These are phyloP conservation scores for Azorinus chamasolen DNA, from an alignment of 2,888 invertebrate species.

Conservation along the genomic window DNA sequence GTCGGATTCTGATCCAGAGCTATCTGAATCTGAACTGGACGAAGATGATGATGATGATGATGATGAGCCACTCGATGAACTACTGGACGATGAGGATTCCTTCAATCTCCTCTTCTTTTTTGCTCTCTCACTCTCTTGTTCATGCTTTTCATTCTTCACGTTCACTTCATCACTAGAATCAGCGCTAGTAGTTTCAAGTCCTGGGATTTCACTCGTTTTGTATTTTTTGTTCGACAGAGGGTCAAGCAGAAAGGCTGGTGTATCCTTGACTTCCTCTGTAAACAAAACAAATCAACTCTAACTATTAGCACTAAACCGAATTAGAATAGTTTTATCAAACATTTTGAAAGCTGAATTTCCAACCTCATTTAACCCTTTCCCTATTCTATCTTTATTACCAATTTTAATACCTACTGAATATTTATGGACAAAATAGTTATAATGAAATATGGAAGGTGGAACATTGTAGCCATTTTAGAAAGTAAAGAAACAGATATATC, in stretches of 20 bases:
- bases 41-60: constrained; percentile 63
- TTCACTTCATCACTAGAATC: constrained; percentile 21
- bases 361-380: too few relatives aligned
- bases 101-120: constrained; percentile 37
- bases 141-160: constrained; percentile 26
- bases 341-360: not conserved
- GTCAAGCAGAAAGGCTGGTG: constrained; percentile 73
- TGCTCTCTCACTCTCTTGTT: constrained; percentile 15
- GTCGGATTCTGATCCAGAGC: constrained; percentile 14
- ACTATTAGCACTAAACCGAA: too few relatives aligned
- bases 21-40: constrained; percentile 61
- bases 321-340: too few relatives aligned
- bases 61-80: constrained; percentile 66
- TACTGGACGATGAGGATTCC: constrained; percentile 45
- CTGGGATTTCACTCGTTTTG: constrained; percentile 72
- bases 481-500: too few relatives aligned
- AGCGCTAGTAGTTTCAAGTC: constrained; percentile 65
- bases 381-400: too few relatives aligned
- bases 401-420: too few relatives aligned
- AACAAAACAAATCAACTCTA: constrained; percentile 10
- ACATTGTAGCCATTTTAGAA: too few relatives aligned
- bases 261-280: constrained; percentile 64
- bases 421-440: too few relatives aligned
- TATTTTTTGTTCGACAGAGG: constrained; percentile 67
- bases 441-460: too few relatives aligned